A percentile compares a stretch with the other conserved stretches of the same genome.
Evolutionary conservation across 2,113 vertebrate species (phyloP).

Genomic region (Bolborhynchus lineola): DNA sequence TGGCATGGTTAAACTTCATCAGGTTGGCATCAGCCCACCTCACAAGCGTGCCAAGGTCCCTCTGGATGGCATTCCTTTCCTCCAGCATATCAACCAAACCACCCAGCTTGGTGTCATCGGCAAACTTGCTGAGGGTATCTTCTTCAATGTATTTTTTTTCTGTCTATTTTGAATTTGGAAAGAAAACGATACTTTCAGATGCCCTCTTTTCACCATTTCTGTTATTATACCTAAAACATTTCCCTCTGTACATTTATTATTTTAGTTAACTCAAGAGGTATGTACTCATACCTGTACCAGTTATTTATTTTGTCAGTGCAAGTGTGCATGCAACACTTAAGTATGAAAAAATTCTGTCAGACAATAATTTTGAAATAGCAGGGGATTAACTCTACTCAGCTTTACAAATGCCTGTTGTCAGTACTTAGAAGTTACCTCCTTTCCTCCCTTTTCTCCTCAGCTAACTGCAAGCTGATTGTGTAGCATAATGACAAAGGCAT

Average conservation of each 20-base stretch:
- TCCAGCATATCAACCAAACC: no score
- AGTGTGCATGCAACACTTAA: neutral
- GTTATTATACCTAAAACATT: neutral
- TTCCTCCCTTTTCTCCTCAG: neutral
- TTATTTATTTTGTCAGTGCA: neutral
- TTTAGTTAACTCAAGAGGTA: neutral
- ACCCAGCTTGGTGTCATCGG: no score
- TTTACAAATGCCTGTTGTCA: neutral
- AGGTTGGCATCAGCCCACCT: no score
- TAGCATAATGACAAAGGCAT: neutral
- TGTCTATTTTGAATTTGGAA: neutral
- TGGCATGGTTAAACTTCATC: no score
- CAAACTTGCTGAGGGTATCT: no score
- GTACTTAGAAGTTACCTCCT: neutral
- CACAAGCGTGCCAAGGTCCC: no score
- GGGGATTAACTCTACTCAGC: neutral
- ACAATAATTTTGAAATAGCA: neutral
- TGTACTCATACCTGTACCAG: neutral
- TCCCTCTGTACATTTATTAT: neutral
- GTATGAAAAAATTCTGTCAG: neutral
- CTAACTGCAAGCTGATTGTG: neutral
- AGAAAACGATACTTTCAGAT: neutral
- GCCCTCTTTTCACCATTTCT: neutral
- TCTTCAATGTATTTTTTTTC: neutral
- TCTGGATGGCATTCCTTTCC: no score